Base-by-base conservation (phyloP, 2,888 invertebrate genomes). In the Chrysina gloriosa region DNA sequence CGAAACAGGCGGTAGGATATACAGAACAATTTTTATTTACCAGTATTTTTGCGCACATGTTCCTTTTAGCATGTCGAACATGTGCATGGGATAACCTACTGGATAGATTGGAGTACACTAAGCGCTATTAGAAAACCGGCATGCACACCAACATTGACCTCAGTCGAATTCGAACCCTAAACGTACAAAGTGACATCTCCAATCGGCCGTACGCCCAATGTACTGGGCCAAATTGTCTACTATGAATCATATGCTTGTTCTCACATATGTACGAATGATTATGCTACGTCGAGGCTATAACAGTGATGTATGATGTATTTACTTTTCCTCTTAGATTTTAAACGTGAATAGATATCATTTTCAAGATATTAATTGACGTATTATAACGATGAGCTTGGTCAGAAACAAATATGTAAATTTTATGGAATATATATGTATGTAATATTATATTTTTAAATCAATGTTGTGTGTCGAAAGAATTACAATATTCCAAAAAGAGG, bases 1-100 rank as follows among this genome's bases (percentile, higher is more conserved):
- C 42, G 70, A 71, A 45, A 54, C 69, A 68, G 69, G 68, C 71
- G 73, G 75, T 71, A 76, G 76, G 76, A 76, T 75, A 75, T 52
- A 73, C 75, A 75, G 75, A 71, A 56, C 31, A 14, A 52, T 39
- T 66, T 73, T 73, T 70, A 72, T 76, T 65, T 77, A 67, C 73
- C 77, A 76, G 75, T 73, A 75, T 69, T 73, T 71, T 71, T 73
- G 76, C 76, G 69, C 76, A 73, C 72, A 65, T 63, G 48, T 48
- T 50, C 50, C 25, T 48, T 21, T 50, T 47, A 31, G 5, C 34
- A 52, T 11, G 4, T 9, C 58, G 31, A 63, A 50, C 63, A 63
- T 50, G 50, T 65, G 65, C 45, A 65, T 65, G 65, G 65, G 65
- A 65, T 65, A 54, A 39, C 7, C 2, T 56, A 54, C 65, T 65